A percentile compares a stretch with the other conserved stretches of the same genome.
phyloP scores from a whole-genome alignment of 1,140 invertebrate species.

The Spodoptera litura region DNA sequence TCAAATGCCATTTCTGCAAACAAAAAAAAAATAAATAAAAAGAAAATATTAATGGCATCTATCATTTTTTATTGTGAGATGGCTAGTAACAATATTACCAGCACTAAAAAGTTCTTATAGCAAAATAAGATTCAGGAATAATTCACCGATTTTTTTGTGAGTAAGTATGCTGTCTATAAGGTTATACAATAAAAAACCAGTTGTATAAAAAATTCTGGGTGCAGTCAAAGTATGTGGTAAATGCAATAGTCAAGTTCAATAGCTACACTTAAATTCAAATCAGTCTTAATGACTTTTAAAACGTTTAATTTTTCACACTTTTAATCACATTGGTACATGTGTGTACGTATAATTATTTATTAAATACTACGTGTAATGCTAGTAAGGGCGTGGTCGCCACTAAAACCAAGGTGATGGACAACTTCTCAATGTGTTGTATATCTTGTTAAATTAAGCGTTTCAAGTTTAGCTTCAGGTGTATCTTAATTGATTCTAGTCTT shows the following conservation, averaged over 20 bases:
- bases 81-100: no score
- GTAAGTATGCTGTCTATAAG: no score
- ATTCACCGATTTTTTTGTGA: no score
- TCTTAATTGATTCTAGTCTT: no score
- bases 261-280: slow-evolving; percentile 3
- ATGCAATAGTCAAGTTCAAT: slow-evolving; percentile 26
- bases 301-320: slow-evolving; percentile 44
- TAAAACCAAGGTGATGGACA: slow-evolving; percentile 29
- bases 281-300: slow-evolving; percentile 32
- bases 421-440: neutral
- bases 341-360: no score
- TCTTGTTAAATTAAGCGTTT: slow-evolving; percentile 1
- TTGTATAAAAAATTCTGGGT: neutral
- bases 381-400: neutral
- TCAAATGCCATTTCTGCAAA: no score
- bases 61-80: no score
- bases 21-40: no score
- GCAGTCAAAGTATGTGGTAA: slow-evolving; percentile 9
- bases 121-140: no score
- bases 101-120: no score
- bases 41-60: no score
- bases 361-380: neutral
- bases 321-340: slow-evolving; percentile 6
- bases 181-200: neutral
- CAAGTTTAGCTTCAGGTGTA: neutral